A percentile compares a stretch with the other conserved stretches of the same genome.
Conservation (phyloP, 2,888 invertebrate genomes). For the Nomada ferruginata region DNA sequence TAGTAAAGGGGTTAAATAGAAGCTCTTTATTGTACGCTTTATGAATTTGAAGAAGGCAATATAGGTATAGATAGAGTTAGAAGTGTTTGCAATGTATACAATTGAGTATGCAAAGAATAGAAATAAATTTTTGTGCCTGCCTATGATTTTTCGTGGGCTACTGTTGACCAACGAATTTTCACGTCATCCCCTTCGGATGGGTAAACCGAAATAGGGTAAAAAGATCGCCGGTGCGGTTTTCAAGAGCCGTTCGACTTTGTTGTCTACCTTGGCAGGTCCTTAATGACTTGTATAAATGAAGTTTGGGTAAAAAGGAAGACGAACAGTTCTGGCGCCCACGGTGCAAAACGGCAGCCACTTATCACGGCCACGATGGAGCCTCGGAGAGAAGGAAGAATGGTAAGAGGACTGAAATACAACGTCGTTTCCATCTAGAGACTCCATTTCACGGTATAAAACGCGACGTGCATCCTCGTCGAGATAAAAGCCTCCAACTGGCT, state of each 20-base stretch:
- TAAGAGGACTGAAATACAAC: conserved; percentile 73
- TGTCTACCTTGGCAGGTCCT: conserved; percentile 53
- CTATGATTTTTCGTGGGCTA: too few species aligned
- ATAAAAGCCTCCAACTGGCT: conserved; percentile 75
- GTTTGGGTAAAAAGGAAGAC: conserved; percentile 73
- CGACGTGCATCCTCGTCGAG: conserved; percentile 71
- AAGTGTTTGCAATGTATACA: too few species aligned
- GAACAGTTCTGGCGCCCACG: conserved; percentile 56
- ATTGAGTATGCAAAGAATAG: too few species aligned
- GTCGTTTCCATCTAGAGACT: conserved; percentile 75
- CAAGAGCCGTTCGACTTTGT: conserved; percentile 52
- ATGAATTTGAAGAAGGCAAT: too few species aligned
- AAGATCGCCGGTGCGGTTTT: conserved; percentile 22
- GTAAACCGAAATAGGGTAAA: conserved; percentile 46
- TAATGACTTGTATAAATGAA: conserved; percentile 77
- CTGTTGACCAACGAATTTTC: too few species aligned
- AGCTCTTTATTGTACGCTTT: too few species aligned
- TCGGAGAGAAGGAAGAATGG: conserved; percentile 57
- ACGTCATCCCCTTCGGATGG: neutral
- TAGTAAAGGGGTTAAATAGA: too few species aligned
- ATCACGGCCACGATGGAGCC: conserved; percentile 69
- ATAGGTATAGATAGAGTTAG: too few species aligned
- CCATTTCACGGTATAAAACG: conserved; percentile 81
- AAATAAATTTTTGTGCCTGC: too few species aligned
- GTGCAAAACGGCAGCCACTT: conserved; percentile 74